Base-by-base conservation (phyloP, 2,888 invertebrate species). In the Vanessa cardui region DNA sequence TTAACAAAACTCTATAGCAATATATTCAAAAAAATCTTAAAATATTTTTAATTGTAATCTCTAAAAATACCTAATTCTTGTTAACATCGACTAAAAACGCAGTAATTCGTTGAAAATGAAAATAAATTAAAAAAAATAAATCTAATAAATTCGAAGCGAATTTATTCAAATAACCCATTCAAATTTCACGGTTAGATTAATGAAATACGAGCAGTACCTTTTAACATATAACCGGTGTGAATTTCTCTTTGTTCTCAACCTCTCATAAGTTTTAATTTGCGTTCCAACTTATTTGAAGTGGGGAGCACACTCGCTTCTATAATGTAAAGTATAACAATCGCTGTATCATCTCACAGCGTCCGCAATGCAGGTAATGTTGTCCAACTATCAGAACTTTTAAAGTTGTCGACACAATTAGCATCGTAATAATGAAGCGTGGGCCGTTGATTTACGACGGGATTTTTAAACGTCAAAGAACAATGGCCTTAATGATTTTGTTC, bases 281-380 rank as follows among this genome's bases (percentile, higher is more conserved):
- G 16, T 52, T 46, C 65, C n/a, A 59, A 45, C 59, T 59, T 59
- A 39, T 59, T 59, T 46, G 59, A 54, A 26, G 31, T 26, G 18
- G 47, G 18, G 47, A 54, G 16, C 21, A 7, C 45, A 15, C 58
- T 21, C 21, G 21, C 21, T 54, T 26, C 16, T 21, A 26, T 26
- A 58, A 64, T 47, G 46, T 33, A 47, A 47, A 64, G 39, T 33
- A 60, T 61, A 65, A 59, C 59, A 52, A 64, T 58, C 46, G 47
- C 46, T 33, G 69, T 45, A 60, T 67, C 67, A 62, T 64, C 63
- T 76, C 58, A 16, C 47, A 47, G 47, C 39, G 31, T 21, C 80
- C 73, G 81, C 80, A 81, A 76, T 82, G 82, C 81, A 81, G 81
- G 79, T 78, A 73, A 69, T 74, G 71, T 72, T 72, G 72, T 74